Conservation (phyloP, 2,888 invertebrate species). For the Drosophila mercatorum region DNA sequence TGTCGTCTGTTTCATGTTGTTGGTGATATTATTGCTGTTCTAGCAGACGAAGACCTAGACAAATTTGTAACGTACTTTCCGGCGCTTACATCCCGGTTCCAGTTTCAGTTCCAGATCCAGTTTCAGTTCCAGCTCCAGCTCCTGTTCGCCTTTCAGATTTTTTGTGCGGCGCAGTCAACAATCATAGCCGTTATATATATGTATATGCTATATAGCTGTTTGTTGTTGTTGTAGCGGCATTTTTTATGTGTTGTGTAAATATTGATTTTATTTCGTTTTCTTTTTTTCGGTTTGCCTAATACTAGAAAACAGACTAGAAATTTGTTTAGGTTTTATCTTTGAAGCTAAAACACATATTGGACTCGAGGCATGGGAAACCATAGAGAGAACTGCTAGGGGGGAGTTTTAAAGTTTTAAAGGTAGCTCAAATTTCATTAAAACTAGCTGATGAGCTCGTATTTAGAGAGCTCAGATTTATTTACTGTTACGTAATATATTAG, state of each 20-base stretch:
- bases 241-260: conserved; percentile 61
- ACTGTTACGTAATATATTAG: not conserved
- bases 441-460: not conserved
- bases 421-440: not conserved
- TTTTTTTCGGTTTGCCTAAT: conserved; percentile 35
- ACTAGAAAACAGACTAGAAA: conserved; percentile 42
- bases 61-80: conserved; percentile 62
- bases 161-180: conserved; percentile 25
- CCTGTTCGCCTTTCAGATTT: conserved; percentile 11
- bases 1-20: conserved; percentile 15
- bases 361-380: not conserved
- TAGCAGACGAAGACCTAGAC: conserved; percentile 39
- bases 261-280: conserved; percentile 60
- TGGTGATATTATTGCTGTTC: conserved; percentile 10
- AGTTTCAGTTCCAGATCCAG: conserved; percentile 21
- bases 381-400: not conserved
- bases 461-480: not conserved
- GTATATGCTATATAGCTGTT: conserved; percentile 25
- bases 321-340: conserved; percentile 54
- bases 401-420: not conserved
- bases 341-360: conserved; percentile 16
- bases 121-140: conserved; percentile 18
- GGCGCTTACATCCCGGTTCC: conserved; percentile 30
- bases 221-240: conserved; percentile 43
- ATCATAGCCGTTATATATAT: conserved; percentile 50